phyloP scores from a whole-genome alignment of 2,888 invertebrate species.

The Andricus quercusramuli region DNA sequence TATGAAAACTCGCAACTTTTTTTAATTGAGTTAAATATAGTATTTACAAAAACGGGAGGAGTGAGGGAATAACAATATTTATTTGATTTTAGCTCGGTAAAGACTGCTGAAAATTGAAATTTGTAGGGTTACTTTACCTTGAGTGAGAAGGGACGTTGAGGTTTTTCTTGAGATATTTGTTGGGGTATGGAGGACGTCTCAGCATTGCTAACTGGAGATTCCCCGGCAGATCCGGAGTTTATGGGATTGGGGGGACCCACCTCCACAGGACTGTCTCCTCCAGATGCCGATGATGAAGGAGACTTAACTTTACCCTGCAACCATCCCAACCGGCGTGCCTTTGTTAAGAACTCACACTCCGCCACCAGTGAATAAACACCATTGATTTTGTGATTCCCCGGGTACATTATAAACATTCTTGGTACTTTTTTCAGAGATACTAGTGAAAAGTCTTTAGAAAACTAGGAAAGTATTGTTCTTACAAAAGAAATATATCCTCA shows the following conservation, averaged over 20 bases:
- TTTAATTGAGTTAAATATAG: neutral
- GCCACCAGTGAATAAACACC: constrained; percentile 59
- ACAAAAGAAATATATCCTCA: no score
- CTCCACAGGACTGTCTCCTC: constrained; percentile 77
- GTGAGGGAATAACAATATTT: neutral
- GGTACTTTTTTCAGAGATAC: neutral
- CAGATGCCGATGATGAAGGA: constrained; percentile 77
- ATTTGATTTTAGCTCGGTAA: neutral
- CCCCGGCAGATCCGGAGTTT: constrained; percentile 73
- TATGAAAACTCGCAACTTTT: neutral
- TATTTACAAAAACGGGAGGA: neutral
- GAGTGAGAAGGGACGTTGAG: constrained; percentile 82
- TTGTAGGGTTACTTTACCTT: constrained; percentile 78
- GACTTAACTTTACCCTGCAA: constrained; percentile 79
- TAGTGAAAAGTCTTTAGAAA: neutral
- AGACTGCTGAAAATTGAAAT: no score
- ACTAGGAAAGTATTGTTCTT: neutral
- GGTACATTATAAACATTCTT: neutral
- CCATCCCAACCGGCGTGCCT: constrained; percentile 76
- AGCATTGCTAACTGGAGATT: constrained; percentile 69
- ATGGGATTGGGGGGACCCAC: constrained; percentile 72
- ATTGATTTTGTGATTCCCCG: constrained; percentile 3
- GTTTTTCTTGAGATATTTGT: constrained; percentile 78
- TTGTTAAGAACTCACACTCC: constrained; percentile 76
- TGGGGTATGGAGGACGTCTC: constrained; percentile 71